phyloP scores from a whole-genome alignment of 1,140 invertebrate species.

The Drosophila setifemur region DNA sequence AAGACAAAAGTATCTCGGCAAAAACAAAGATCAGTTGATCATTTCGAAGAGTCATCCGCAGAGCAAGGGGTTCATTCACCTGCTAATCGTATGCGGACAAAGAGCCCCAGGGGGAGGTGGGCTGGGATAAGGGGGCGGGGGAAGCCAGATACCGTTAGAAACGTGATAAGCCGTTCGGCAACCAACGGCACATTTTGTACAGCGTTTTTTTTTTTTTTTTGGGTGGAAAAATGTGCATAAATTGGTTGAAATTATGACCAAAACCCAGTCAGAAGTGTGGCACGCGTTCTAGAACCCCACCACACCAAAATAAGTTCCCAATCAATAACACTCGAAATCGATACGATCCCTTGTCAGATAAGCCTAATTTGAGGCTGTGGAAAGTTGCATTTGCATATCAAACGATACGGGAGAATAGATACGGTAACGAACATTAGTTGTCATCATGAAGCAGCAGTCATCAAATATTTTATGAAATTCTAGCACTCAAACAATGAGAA shows the following conservation, averaged over 20 bases:
- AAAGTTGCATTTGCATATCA: conserved; percentile 49
- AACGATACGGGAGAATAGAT: not conserved
- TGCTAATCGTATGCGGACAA: conserved; percentile 64
- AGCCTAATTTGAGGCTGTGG: conserved; percentile 34
- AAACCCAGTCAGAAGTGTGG: conserved; percentile 19
- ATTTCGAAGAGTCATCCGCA: conserved; percentile 64
- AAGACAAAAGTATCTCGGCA: conserved; percentile 21
- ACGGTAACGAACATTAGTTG: conserved; percentile 1
- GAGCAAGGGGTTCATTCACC: conserved; percentile 45
- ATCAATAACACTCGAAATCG: conserved; percentile 48
- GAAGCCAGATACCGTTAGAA: conserved; percentile 57
- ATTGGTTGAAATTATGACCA: conserved; percentile 65
- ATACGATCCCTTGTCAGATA: conserved; percentile 43
- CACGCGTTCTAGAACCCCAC: conserved; percentile 32
- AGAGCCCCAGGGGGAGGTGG: conserved; percentile 7
- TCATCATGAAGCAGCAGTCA: conserved; percentile 7
- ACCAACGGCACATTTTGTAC: conserved; percentile 39
- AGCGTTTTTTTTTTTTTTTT: no score
- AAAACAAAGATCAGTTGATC: conserved; percentile 54
- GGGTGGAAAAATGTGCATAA: conserved; percentile 65
- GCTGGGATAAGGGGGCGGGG: not conserved
- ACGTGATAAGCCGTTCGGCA: conserved; percentile 51
- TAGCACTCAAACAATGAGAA: not conserved
- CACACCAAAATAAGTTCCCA: conserved; percentile 45
- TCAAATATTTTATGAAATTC: not conserved